Base-by-base conservation (phyloP, 2,797 vertebrate species). In the Leuciscus waleckii region DNA sequence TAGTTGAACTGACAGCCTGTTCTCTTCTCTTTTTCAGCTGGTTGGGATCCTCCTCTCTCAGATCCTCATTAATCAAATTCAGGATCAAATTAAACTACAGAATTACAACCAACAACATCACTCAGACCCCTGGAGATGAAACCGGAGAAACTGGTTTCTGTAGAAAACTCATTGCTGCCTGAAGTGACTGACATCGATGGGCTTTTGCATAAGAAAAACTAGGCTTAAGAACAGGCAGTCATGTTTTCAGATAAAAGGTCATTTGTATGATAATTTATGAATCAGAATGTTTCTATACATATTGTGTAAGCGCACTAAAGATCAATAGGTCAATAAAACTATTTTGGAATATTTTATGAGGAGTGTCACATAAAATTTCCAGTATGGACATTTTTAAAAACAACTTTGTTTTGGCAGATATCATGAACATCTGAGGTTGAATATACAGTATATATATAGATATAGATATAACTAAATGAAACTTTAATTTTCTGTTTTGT, bases 31-130 rank as follows among this genome's bases (percentile, higher is more conserved):
- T 23, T 83, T 61, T 85, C 95, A 99, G 98, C 93, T 99, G 89
- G 96, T 97, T 41, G 98, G 97, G 75, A 97, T 99, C 87, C 87
- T 98, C 68, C 91, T 99, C 82, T 98, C 98, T 74, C 97, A 98
- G 92, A 93, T 97, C 78, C 94, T 99, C 37, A 95, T 97, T 89
- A 97, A 92, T 92, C 98, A 98, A 93, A 97, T 99, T 89, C 95
- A 94, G 70, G 97, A 98, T 89, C 98, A 99, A 92, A 93, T 98
- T 58, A 93, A 95, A 89, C 96, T 99, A n/a, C 97, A 98, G 93
- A 92, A 94, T 68, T 98, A 99, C 94, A 97, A 94, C 90, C 71
- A 88, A 67, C 94, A 94, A 91, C 98, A 98, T 90, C 94, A 79
- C 6, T 90, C 93, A 0, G 97, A 99, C 87, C 97, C 95, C 0